Evolutionary conservation across 1,140 invertebrate species (phyloP).

Genomic region (Artemia franciscana): DNA sequence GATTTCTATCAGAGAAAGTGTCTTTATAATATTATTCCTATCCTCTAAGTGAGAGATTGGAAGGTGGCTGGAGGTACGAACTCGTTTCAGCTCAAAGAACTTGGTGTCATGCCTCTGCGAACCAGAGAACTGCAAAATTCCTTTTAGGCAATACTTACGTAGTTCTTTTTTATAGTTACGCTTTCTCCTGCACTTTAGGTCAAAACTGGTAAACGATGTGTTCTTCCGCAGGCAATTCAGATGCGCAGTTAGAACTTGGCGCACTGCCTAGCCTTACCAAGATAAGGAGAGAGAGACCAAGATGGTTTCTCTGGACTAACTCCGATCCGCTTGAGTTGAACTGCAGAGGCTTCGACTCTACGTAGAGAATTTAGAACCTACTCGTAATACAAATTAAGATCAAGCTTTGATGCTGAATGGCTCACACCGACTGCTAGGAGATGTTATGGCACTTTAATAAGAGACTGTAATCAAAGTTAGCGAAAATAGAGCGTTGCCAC

Average conservation of each 20-base stretch:
- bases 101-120: neutral
- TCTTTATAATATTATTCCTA: neutral
- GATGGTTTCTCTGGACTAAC: neutral
- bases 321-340: neutral
- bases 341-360: neutral
- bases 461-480: neutral
- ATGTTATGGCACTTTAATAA: neutral
- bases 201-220: neutral
- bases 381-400: neutral
- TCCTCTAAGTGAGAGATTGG: neutral
- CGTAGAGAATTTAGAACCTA: neutral
- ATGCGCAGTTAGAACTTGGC: neutral
- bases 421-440: neutral
- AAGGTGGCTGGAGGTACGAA: neutral
- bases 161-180: neutral
- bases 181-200: neutral
- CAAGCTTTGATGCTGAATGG: neutral
- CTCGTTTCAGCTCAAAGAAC: neutral
- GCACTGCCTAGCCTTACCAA: neutral
- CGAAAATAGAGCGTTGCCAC: neutral
- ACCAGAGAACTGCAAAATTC: neutral
- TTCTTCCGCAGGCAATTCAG: neutral
- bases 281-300: neutral
- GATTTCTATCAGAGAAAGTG: neutral
- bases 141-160: neutral